Conservation (phyloP, 1,140 invertebrate species). For the Macrocentrus cingulum region DNA sequence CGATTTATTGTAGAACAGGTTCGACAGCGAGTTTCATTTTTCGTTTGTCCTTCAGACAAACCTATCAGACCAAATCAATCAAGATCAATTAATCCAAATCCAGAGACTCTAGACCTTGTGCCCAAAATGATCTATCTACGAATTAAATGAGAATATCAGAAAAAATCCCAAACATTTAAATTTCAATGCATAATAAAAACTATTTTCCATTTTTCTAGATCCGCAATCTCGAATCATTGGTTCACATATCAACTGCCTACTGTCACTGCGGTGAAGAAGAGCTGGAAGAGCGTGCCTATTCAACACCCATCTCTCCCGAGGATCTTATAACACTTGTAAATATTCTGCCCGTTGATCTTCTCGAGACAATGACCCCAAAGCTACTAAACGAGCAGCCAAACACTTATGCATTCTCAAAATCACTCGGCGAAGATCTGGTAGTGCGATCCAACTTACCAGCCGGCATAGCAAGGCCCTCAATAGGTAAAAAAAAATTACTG, state of each 20-base stretch:
- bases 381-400: slow-evolving; percentile 74
- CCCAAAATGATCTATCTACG: too few relatives aligned
- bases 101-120: too few relatives aligned
- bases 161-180: not conserved
- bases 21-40: not conserved
- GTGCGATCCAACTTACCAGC: slow-evolving; percentile 66
- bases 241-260: slow-evolving; percentile 83
- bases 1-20: slow-evolving; percentile 11
- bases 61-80: too few relatives aligned
- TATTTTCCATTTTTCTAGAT: too few relatives aligned
- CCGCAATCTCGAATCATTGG: slow-evolving; percentile 54
- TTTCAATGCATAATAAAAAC: not conserved
- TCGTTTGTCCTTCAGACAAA: too few relatives aligned
- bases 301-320: slow-evolving; percentile 71
- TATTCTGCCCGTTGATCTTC: slow-evolving; percentile 73
- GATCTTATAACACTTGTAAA: slow-evolving; percentile 74
- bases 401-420: slow-evolving; percentile 80
- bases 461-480: slow-evolving; percentile 73
- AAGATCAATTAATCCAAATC: too few relatives aligned
- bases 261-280: slow-evolving; percentile 73
- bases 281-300: slow-evolving; percentile 71
- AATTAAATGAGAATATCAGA: too few relatives aligned
- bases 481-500: slow-evolving; percentile 61
- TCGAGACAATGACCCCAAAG: slow-evolving; percentile 75
- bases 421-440: slow-evolving; percentile 72